Base-by-base conservation (phyloP, 2,113 vertebrate species). In the Pleuronectes platessa region DNA sequence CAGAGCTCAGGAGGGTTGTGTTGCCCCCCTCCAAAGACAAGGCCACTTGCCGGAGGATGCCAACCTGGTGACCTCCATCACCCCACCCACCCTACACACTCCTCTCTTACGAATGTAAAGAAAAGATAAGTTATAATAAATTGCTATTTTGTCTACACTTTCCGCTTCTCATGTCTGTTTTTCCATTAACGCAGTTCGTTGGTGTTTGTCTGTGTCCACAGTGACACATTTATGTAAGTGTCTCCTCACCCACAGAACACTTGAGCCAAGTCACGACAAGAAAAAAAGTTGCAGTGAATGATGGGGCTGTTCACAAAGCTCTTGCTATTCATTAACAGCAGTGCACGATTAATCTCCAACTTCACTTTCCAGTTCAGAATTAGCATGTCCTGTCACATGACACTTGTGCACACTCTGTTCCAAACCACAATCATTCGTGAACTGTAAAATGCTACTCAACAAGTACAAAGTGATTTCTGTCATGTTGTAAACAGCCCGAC, bases 121-220 rank as follows among this genome's bases (percentile, higher is more conserved):
- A 94, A 95, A 95, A 93, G 90, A 94, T 98, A 99, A 98, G 94
- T 99, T 99, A 99, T 98, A 99, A 98, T 99, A 98, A 98, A 99
- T 97, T 95, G 95, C 94, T 99, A 99, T 99, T 99, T 99, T 99
- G 96, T 95, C 95, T 98, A 98, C 71, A 90, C 93, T 92, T 91
- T 92, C 77, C 60, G 74, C 68, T 55, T 67, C 26, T 14, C 65
- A 12, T 45, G 79, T 54, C 54, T 79, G 64, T 79, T 82, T 74
- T 65, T 83, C 42, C 56, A 54, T 56, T 31, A 7, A 60, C 58
- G 56, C n/a, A 3, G 17, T 51, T 40, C 15, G 27, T 45, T 37
- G 37, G 47, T 81, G 59, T 82, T 81, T 24, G 83, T 72, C 59
- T 65, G 62, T 63, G 49, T 70, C 68, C 60, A 58, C 73, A n/a